Percentiles rank a stretch among this genome's conserved stretches.
phyloP scores from a whole-genome alignment of 2,797 vertebrate genomes.

The Pteronotus mesoamericanus region DNA sequence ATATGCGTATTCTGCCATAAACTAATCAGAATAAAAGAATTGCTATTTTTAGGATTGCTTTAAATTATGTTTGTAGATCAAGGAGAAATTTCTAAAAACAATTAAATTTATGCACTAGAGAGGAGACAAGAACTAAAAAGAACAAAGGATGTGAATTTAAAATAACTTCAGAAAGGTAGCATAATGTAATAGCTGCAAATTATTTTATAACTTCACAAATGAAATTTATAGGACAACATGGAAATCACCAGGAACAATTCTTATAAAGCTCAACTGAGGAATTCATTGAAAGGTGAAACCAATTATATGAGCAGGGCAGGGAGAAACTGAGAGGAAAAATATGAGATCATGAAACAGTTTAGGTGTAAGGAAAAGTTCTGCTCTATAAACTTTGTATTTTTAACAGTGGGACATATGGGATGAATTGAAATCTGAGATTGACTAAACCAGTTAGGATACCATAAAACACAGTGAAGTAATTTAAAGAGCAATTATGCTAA shows the following conservation, averaged over 20 bases:
- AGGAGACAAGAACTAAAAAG: background rate
- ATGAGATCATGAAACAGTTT: background rate
- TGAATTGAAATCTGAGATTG: background rate
- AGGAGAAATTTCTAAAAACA: background rate
- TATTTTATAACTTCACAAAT: background rate
- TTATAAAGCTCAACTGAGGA: background rate
- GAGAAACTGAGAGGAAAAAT: background rate
- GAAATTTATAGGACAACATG: background rate
- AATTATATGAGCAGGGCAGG: background rate
- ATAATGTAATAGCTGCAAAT: background rate
- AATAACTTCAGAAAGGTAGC: conserved; percentile 34
- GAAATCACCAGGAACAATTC: conserved; percentile 21
- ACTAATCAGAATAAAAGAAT: background rate
- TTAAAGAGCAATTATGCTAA: background rate
- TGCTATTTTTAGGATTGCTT: background rate
- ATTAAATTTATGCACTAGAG: background rate
- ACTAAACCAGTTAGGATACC: background rate
- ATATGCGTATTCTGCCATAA: background rate
- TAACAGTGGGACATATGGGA: background rate
- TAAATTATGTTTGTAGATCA: conserved; percentile 6
- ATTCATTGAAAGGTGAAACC: background rate
- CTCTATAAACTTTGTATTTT: background rate
- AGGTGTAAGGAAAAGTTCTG: background rate
- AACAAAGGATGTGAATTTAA: conserved; percentile 9
- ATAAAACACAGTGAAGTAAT: background rate